phyloP scores from a whole-genome alignment of 2,113 vertebrate genomes.

The Oxyura jamaicensis region DNA sequence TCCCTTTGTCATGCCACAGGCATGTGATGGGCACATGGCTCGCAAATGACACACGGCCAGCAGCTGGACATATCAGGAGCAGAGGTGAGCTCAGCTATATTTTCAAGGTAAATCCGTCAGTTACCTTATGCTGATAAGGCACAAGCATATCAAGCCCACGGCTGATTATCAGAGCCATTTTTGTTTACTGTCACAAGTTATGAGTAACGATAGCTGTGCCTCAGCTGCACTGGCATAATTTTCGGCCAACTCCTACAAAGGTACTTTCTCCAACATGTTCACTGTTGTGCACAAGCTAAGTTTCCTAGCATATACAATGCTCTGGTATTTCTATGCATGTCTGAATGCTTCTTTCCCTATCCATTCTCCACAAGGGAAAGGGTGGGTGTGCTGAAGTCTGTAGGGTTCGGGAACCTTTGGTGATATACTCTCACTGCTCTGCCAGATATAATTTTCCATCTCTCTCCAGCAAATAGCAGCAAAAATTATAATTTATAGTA shows the following conservation, averaged over 20 bases:
- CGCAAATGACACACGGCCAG: background rate
- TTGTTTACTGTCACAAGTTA: background rate
- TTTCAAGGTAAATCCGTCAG: conserved; percentile 1
- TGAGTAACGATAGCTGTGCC: background rate
- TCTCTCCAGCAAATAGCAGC: background rate
- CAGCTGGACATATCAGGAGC: background rate
- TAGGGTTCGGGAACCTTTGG: background rate
- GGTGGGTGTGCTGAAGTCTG: background rate
- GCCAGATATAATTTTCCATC: background rate
- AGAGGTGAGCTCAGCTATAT: conserved; percentile 12
- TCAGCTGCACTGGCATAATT: background rate
- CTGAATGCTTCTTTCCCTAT: background rate
- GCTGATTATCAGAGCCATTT: background rate
- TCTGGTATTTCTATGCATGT: background rate
- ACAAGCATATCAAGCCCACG: accelerated
- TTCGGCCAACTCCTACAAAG: background rate
- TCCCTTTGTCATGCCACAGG: conserved; percentile 55
- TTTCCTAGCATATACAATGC: background rate
- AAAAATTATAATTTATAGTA: background rate
- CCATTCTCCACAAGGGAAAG: background rate
- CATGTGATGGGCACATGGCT: conserved; percentile 57
- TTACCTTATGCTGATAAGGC: background rate
- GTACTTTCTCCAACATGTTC: background rate
- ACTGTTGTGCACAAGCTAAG: background rate
- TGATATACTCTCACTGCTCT: background rate